Conservation (phyloP, 2,113 vertebrate species). For the Rhizomys pruinosus region DNA sequence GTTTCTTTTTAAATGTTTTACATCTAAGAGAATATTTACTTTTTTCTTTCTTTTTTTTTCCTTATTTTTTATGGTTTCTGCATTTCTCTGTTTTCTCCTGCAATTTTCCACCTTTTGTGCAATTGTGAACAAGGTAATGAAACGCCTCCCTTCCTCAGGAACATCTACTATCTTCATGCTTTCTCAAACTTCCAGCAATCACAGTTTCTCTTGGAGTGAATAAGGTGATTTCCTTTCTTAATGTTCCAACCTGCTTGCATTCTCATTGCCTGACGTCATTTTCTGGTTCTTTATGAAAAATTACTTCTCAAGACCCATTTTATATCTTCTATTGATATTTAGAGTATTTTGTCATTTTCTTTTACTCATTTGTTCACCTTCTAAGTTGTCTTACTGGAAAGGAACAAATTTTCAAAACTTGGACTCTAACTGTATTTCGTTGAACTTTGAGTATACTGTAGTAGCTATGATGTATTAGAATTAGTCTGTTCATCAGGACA, state of each 20-base stretch:
- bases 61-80: conserved; percentile 83
- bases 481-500: conserved; percentile 36
- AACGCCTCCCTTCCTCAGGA: conserved; percentile 98
- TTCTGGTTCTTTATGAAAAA: conserved; percentile 75
- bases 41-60: conserved; percentile 56
- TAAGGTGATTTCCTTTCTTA: conserved; percentile 95
- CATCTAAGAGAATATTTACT: conserved; percentile 80
- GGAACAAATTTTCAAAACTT: conserved; percentile 60
- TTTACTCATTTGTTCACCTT: conserved; percentile 79
- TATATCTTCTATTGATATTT: conserved; percentile 70
- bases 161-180: conserved; percentile 99
- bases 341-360: conserved; percentile 74
- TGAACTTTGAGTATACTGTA: not conserved
- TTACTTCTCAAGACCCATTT: conserved; percentile 70
- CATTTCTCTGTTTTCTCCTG: conserved; percentile 83
- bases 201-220: conserved; percentile 99
- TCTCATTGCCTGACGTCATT: conserved; percentile 79
- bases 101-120: conserved; percentile 89
- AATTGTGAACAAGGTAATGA: conserved; percentile 93
- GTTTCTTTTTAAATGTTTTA: conserved; percentile 79
- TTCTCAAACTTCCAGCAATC: conserved; percentile 99
- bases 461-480: conserved; percentile 13
- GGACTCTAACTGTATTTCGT: conserved; percentile 20
- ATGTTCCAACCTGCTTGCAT: conserved; percentile 82
- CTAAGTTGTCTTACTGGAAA: conserved; percentile 72